phyloP scores from a whole-genome alignment of 2,888 invertebrate genomes.

The Vandiemenella viatica region DNA sequence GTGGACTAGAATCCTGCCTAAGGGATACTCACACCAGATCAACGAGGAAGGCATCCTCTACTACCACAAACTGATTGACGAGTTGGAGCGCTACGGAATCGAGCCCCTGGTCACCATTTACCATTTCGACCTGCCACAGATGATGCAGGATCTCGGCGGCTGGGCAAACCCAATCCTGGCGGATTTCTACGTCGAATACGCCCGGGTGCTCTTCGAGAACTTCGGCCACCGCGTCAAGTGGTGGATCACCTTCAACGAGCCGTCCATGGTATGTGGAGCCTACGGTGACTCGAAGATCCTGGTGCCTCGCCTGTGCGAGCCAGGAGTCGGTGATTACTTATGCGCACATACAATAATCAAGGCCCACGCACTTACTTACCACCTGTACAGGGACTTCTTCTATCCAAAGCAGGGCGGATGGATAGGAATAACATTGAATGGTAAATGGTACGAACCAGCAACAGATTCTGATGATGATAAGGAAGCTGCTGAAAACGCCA shows the following conservation, averaged over 20 bases:
- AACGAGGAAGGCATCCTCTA: not conserved
- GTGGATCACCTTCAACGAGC: conserved; percentile 9
- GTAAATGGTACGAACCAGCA: conserved; percentile 6
- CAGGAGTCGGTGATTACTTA: too few species aligned
- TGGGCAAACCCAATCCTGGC: conserved; percentile 1
- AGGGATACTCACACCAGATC: not conserved
- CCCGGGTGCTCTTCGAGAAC: not conserved
- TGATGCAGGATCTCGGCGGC: conserved; percentile 10
- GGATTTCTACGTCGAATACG: not conserved
- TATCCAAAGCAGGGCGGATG: too few species aligned
- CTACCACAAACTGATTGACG: not conserved
- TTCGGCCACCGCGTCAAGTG: conserved; percentile 1
- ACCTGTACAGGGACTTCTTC: too few species aligned
- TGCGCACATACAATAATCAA: too few species aligned
- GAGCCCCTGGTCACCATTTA: not conserved
- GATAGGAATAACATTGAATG: conserved; percentile 9
- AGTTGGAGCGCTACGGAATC: not conserved
- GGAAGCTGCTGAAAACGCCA: not conserved
- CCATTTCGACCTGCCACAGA: not conserved
- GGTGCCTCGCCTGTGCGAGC: too few species aligned
- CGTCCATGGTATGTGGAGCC: too few species aligned
- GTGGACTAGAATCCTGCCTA: not conserved
- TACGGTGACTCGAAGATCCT: too few species aligned
- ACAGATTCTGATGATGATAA: conserved; percentile 3
- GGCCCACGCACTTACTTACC: too few species aligned